Evolutionary conservation across 2,888 invertebrate genomes (phyloP).

Genomic region (Sminthurides aquaticus): DNA sequence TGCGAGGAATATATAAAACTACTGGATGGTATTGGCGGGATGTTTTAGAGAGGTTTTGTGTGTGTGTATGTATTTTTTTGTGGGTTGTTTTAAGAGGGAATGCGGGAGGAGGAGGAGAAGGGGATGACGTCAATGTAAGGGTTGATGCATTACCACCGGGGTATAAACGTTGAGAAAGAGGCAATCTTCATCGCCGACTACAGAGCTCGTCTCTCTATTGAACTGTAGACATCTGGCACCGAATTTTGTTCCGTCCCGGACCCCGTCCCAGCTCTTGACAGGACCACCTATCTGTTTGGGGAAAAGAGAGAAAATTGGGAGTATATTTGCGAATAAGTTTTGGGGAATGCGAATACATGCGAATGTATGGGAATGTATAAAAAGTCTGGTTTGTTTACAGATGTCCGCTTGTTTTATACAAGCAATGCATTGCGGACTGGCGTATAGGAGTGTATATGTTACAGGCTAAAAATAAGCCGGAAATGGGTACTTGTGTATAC

Average conservation of each 20-base stretch:
- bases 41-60: too few species aligned
- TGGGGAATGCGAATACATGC: too few species aligned
- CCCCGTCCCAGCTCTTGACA: constrained; percentile 26
- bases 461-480: not conserved
- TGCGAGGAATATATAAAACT: too few species aligned
- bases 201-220: constrained; percentile 21
- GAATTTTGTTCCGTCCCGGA: constrained; percentile 29
- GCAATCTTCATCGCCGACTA: constrained; percentile 31
- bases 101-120: not conserved
- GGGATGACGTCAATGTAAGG: not conserved
- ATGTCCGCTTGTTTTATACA: too few species aligned
- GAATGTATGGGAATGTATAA: too few species aligned
- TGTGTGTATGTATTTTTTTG: too few species aligned
- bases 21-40: too few species aligned
- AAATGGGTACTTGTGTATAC: not conserved
- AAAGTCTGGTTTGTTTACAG: too few species aligned
- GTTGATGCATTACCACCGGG: constrained; percentile 22
- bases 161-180: constrained; percentile 31
- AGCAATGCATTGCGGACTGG: too few species aligned
- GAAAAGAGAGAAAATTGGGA: not conserved
- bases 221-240: constrained; percentile 29
- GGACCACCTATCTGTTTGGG: constrained; percentile 19
- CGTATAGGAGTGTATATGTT: constrained; percentile 2
- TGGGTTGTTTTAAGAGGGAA: too few species aligned
- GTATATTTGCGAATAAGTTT: not conserved